phyloP scores from a whole-genome alignment of 2,113 vertebrate species.

The Paramisgurnus dabryanus region DNA sequence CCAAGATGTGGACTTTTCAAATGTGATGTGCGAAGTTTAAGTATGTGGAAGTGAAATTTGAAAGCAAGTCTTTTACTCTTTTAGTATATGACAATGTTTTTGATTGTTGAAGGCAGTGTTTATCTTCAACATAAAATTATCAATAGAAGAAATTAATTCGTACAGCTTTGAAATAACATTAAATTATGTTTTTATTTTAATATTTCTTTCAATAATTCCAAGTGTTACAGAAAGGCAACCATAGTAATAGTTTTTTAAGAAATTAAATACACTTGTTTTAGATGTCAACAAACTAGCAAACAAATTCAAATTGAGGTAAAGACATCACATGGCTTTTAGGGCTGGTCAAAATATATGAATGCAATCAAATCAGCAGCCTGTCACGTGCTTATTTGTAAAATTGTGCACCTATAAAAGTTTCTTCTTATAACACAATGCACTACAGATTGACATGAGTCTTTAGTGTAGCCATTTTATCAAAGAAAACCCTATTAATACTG shows the following conservation, averaged over 20 bases:
- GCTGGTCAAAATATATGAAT: slow-evolving; percentile 54
- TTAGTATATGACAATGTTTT: not conserved
- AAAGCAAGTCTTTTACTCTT: too few species aligned
- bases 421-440: not conserved
- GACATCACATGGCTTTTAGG: slow-evolving; percentile 61
- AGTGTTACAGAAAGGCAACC: slow-evolving; percentile 22
- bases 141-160: not conserved
- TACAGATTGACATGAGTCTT: slow-evolving; percentile 37
- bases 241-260: too few species aligned
- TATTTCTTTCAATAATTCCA: not conserved
- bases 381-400: slow-evolving; percentile 61
- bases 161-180: not conserved
- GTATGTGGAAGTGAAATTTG: not conserved
- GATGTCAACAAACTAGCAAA: slow-evolving; percentile 45
- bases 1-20: not conserved
- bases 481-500: slow-evolving; percentile 13
- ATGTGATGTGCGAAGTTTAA: not conserved
- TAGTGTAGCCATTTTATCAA: slow-evolving; percentile 22
- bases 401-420: slow-evolving; percentile 54
- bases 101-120: too few species aligned
- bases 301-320: slow-evolving; percentile 41
- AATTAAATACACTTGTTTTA: slow-evolving; percentile 31
- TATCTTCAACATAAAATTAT: not conserved
- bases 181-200: not conserved
- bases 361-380: slow-evolving; percentile 63